phyloP scores from a whole-genome alignment of 2,888 invertebrate genomes.

The Dioctria rufipes region DNA sequence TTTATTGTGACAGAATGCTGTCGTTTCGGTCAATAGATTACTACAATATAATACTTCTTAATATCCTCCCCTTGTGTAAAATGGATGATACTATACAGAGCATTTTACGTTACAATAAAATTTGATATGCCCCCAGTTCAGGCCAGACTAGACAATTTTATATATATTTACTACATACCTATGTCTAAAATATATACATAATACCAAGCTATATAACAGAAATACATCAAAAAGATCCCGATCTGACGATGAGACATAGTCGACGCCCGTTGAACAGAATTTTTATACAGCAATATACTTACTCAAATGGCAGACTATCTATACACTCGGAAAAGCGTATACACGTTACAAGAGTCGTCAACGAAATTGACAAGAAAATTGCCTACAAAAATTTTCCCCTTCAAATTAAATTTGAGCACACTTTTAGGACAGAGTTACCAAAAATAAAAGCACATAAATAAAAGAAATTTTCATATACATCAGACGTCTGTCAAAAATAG shows the following conservation, averaged over 20 bases:
- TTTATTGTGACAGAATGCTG: slow-evolving; percentile 50
- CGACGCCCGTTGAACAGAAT: neutral
- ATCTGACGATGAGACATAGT: slow-evolving; percentile 29
- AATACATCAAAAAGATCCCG: slow-evolving; percentile 43
- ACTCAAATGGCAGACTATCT: slow-evolving; percentile 46
- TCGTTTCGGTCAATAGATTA: slow-evolving; percentile 51
- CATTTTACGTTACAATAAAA: slow-evolving; percentile 27
- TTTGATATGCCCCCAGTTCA: slow-evolving; percentile 35
- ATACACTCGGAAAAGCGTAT: slow-evolving; percentile 11
- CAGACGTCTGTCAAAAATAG: slow-evolving; percentile 59
- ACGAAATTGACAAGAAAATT: slow-evolving; percentile 40
- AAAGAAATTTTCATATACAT: slow-evolving; percentile 57
- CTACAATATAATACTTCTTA: slow-evolving; percentile 17
- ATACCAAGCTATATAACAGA: slow-evolving; percentile 25
- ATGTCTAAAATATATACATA: neutral
- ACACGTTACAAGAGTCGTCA: slow-evolving; percentile 12
- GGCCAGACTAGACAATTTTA: neutral
- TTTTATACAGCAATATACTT: neutral
- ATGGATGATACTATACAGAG: neutral
- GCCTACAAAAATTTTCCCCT: slow-evolving; percentile 48
- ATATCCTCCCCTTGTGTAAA: slow-evolving; percentile 11
- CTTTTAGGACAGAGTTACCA: slow-evolving; percentile 52
- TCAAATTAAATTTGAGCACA: slow-evolving; percentile 23
- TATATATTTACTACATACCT: too few relatives aligned
- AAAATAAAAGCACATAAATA: slow-evolving; percentile 58